A percentile compares a stretch with the other conserved stretches of the same genome.
phyloP scores from a whole-genome alignment of 2,113 vertebrate genomes.

The Spea bombifrons region DNA sequence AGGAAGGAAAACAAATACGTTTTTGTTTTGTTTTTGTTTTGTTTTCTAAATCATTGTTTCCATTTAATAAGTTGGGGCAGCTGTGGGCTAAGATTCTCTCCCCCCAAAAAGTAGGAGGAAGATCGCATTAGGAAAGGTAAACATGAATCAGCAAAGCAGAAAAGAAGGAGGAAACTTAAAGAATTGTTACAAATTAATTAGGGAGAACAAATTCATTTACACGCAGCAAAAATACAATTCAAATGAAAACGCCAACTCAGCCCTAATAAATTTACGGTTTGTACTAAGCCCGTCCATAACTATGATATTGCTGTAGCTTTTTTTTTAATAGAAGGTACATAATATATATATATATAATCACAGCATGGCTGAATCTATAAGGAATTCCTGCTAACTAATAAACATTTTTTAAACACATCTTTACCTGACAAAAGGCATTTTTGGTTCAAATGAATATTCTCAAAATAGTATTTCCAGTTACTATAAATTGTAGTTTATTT shows the following conservation, averaged over 20 bases:
- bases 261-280: constrained; percentile 15
- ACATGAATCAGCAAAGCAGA: constrained; percentile 67
- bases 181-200: constrained; percentile 54
- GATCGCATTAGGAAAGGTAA: constrained; percentile 70
- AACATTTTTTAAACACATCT: too few species aligned
- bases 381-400: too few species aligned
- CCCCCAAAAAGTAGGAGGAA: constrained; percentile 60
- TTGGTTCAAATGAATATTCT: too few species aligned
- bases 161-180: constrained; percentile 56
- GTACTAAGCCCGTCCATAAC: too few species aligned
- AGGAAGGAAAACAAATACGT: too few species aligned
- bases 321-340: too few species aligned
- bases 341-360: too few species aligned
- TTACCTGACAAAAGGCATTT: too few species aligned
- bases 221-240: neutral
- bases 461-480: too few species aligned
- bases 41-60: neutral
- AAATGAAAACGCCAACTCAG: constrained; percentile 34
- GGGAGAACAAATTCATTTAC: constrained; percentile 54
- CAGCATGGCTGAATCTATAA: too few species aligned
- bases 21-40: neutral
- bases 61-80: constrained; percentile 4
- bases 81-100: neutral
- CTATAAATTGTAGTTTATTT: too few species aligned
- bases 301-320: too few species aligned